These are phyloP conservation scores for Thunnus maccoyii DNA, from an alignment of 2,113 vertebrate genomes.

Conservation along the genomic window DNA sequence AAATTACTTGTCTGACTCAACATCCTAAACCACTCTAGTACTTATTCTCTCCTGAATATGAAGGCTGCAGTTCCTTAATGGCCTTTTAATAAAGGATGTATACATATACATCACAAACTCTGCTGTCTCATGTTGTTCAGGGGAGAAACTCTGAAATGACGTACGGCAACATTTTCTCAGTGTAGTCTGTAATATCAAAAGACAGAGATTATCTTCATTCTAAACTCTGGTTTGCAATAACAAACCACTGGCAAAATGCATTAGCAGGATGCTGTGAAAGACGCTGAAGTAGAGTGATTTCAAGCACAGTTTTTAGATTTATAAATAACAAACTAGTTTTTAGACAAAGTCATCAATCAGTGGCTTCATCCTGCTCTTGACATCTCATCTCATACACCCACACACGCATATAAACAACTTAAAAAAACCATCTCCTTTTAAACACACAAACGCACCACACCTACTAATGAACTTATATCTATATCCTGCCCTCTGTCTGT, in stretches of 20 bases:
- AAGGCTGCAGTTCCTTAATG: slow-evolving; percentile 18
- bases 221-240: background rate
- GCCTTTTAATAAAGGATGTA: slow-evolving; percentile 47
- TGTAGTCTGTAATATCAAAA: background rate
- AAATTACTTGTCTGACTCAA: background rate
- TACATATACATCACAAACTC: slow-evolving; percentile 49
- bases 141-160: background rate
- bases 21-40: background rate
- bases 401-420: too few relatives aligned
- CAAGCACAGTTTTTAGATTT: background rate
- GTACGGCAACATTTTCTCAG: slow-evolving; percentile 9
- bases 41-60: slow-evolving; percentile 1
- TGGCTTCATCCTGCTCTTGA: background rate
- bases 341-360: background rate
- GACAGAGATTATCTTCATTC: background rate
- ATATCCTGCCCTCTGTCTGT: background rate
- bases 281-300: background rate
- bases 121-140: background rate
- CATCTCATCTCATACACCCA: too few relatives aligned
- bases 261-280: too few relatives aligned
- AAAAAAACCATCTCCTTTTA: background rate
- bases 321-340: background rate
- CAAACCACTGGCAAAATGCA: too few relatives aligned
- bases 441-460: too few relatives aligned
- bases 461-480: background rate